Base-by-base conservation (phyloP, 2,888 invertebrate species). In the Cataglyphis livida region DNA sequence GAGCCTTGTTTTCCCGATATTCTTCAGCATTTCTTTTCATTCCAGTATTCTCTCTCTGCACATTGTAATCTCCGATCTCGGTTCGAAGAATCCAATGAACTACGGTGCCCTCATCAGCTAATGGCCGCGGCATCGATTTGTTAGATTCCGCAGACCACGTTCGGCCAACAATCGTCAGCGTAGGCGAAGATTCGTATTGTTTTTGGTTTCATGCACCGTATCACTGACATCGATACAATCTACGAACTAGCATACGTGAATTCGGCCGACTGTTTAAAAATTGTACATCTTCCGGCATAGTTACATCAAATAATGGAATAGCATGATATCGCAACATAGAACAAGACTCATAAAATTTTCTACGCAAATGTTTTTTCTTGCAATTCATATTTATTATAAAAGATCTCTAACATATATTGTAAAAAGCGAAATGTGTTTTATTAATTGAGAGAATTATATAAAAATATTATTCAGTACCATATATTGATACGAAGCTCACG, bases 21-120 rank as follows among this genome's bases (percentile, higher is more conserved):
- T 18, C 6, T 2, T 66, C 38, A 38, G 68, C 38, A 66, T 62
- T 81, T 44, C 44, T 84, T 35, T 59, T 21, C 59, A 57, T 18
- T 51, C 35, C 28, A 25, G 54, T 51, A 25, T 68, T 66, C 73
- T 76, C 57, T 66, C 65, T 38, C 59, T 35, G 18, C 38, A 65
- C 66, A 57, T 76, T 57, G 76, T 66, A 66, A 85, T 64, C 74
- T 61, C 78, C 59, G 75, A 82, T 82, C 82, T 64, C 71, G 65
- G 12, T 65, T 54, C 74, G 61, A 68, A 79, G 57, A 75, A 54
- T 74, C 64, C 61, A 84, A 87, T 84, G 82, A 89, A 86, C 78
- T 81, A 70, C 74, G 66, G 71, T 79, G 68, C 84, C 62, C 85
- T 89, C 89, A 89, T 89, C 86, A 89, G 84, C 89, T 89, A 89